Conservation (phyloP, 2,113 vertebrate genomes). For the Porphyrio hochstetteri region DNA sequence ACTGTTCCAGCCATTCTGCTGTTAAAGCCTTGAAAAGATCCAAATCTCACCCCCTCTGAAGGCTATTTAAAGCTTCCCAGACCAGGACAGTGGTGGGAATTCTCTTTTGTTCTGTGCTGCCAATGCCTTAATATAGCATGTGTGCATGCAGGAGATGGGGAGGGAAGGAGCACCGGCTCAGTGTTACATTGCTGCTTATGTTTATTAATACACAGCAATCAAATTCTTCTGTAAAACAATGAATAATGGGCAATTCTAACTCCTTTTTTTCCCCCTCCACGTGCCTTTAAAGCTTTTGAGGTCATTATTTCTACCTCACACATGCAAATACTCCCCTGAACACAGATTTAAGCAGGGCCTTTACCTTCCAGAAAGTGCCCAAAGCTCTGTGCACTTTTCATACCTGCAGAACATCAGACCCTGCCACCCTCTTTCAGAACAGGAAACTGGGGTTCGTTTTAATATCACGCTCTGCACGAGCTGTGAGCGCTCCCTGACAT, state of each 20-base stretch:
- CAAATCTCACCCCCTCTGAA: not conserved
- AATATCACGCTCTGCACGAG: not conserved
- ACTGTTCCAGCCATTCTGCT: not conserved
- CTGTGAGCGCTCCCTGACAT: not conserved
- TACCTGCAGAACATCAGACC: not conserved
- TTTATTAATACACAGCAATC: not conserved
- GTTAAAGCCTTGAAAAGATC: not conserved
- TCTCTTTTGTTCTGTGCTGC: not conserved
- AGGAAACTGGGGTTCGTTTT: not conserved
- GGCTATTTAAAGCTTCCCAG: not conserved
- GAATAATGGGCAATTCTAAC: not conserved
- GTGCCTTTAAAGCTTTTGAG: not conserved
- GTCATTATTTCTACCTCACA: not conserved
- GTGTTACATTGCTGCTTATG: not conserved
- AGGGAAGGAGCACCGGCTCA: not conserved
- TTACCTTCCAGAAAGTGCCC: not conserved
- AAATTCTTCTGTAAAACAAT: not conserved
- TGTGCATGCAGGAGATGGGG: not conserved
- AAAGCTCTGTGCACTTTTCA: not conserved
- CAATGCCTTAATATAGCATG: not conserved
- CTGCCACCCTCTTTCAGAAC: not conserved
- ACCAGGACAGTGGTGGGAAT: not conserved
- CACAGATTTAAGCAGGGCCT: not conserved
- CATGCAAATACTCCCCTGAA: not conserved
- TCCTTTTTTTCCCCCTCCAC: not conserved